Evolutionary conservation across 1,140 invertebrate species (phyloP).

Genomic region (Drosophila navojoa): DNA sequence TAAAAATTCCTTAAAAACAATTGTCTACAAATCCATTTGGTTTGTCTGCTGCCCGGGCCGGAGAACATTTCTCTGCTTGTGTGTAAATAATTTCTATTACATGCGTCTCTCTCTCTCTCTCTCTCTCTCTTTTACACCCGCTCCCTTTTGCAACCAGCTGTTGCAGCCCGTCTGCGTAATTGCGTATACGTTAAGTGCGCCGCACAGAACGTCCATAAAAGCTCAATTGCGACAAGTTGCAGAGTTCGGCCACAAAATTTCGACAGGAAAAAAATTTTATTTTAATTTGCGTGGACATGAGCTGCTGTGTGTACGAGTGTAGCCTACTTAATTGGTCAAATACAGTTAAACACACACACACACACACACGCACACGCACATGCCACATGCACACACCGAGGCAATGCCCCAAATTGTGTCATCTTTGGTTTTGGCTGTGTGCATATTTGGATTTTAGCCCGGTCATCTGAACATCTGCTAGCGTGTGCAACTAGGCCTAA

Average conservation of each 20-base stretch:
- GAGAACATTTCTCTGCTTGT: neutral
- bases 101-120: neutral
- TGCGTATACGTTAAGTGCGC: constrained; percentile 68
- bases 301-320: constrained; percentile 56
- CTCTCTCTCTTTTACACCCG: too few relatives aligned
- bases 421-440: constrained; percentile 75
- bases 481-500: constrained; percentile 74
- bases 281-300: constrained; percentile 68
- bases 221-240: constrained; percentile 70
- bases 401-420: constrained; percentile 67
- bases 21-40: neutral
- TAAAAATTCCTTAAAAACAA: too few relatives aligned
- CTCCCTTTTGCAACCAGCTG: constrained; percentile 7
- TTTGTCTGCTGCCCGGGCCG: neutral
- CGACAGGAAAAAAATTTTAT: constrained; percentile 61
- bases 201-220: constrained; percentile 52
- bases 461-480: constrained; percentile 35
- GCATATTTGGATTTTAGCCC: constrained; percentile 67
- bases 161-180: constrained; percentile 50
- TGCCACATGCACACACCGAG: constrained; percentile 2
- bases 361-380: neutral
- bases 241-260: constrained; percentile 54
- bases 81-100: constrained; percentile 15
- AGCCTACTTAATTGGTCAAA: constrained; percentile 73
- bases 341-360: constrained; percentile 41